Evolutionary conservation across 1,140 invertebrate species (phyloP).

Genomic region (Penaeus japonicus): DNA sequence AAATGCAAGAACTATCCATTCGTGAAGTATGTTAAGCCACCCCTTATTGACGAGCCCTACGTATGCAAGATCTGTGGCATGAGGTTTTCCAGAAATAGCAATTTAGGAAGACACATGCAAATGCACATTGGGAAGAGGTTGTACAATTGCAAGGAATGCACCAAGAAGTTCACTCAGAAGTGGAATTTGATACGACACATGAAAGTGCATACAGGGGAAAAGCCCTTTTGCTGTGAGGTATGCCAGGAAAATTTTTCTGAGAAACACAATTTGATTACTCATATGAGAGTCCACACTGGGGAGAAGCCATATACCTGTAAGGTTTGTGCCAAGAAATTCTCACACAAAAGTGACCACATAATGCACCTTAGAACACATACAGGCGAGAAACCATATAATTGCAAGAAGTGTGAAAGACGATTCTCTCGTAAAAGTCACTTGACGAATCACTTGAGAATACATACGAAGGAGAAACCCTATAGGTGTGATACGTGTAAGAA

Average conservation of each 20-base stretch:
- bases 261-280: not conserved
- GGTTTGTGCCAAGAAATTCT: not conserved
- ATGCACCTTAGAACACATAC: not conserved
- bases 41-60: not conserved
- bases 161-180: not conserved
- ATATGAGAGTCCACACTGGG: not conserved
- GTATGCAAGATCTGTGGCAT: not conserved
- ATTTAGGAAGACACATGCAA: not conserved
- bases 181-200: not conserved
- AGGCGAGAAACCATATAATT: not conserved
- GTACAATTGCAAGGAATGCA: not conserved
- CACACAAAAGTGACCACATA: not conserved
- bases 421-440: not conserved
- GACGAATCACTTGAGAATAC: not conserved
- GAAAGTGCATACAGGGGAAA: not conserved
- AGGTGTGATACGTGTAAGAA: no score
- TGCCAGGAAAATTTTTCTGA: not conserved
- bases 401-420: not conserved
- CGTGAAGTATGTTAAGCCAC: no score
- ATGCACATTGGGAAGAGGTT: not conserved
- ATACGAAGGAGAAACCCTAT: not conserved
- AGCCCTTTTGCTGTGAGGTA: not conserved
- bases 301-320: not conserved
- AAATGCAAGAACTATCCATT: no score
- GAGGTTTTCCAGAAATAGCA: not conserved